Base-by-base conservation (phyloP, 2,888 invertebrate genomes). In the Enoplolaimus lenunculus region DNA sequence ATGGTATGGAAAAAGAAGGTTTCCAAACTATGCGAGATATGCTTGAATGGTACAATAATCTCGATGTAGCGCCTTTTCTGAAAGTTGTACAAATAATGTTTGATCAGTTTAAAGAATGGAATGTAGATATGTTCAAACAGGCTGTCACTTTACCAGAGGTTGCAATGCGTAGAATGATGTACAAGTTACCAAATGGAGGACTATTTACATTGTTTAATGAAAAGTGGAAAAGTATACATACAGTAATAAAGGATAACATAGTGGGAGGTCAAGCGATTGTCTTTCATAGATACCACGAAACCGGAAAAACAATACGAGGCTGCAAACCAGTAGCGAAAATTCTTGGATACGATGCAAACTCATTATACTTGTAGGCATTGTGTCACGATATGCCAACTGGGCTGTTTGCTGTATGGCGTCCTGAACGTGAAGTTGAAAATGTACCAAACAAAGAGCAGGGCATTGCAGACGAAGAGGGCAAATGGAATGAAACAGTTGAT, bases 121-220 rank as follows among this genome's bases (percentile, higher is more conserved):
- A n/a, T 13, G 28, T 62, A 7, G 64, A 62, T 62, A 62, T 62
- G 64, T 62, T 62, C 64, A 62, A 62, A 28, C 30, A 62, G 7
- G 64, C 64, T 7, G n/a, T 62, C 7, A 30, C 7, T 62, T 28
- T 62, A 31, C 64, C 64, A 7, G 64, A 28, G 30, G 33, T 62
- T 28, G 64, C 64, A 30, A 7, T 62, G 7, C 31, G n/a, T 13
- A 62, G 31, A 68, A 28, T 21, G 72, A 74, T 67, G 73, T 73
- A 60, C 71, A 72, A 1, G 31, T n/a, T 67, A 31, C 67, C 67
- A 72, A 70, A 69, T 67, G 45, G 45, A 13, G 45, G 7, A 7
- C 7, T 45, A 21, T 62, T 62, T n/a, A 62, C 62, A 29, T n/a
- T 62, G n/a, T 62, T 26, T 26, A 62, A 62, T n/a, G 62, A 62